Evolutionary conservation across 1,140 invertebrate genomes (phyloP).

Genomic region (Ridgeia piscesae): DNA sequence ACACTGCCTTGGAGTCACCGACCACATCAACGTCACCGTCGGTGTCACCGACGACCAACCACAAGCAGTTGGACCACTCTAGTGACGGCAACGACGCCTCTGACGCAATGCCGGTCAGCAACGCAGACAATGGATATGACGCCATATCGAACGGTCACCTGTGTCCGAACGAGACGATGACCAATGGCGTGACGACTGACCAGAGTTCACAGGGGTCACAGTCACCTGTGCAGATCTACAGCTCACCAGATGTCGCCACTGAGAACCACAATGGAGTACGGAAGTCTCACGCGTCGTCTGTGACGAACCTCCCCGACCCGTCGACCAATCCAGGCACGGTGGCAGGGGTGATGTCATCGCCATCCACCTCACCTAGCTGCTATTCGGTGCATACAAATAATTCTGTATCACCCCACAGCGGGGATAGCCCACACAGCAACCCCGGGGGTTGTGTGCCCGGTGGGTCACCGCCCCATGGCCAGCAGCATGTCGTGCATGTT

Average conservation of each 20-base stretch:
- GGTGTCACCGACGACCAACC: neutral
- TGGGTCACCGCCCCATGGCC: neutral
- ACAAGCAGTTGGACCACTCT: neutral
- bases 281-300: neutral
- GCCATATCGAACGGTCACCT: neutral
- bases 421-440: neutral
- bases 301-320: neutral
- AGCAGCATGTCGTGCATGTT: conserved; percentile 68
- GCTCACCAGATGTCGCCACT: neutral
- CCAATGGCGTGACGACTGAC: neutral
- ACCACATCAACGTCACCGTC: neutral
- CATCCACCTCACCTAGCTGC: neutral
- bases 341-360: neutral
- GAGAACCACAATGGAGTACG: neutral
- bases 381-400: neutral
- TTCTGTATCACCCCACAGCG: neutral
- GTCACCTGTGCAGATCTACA: neutral
- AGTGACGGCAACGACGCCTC: neutral
- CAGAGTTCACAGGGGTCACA: conserved; percentile 3
- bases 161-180: neutral
- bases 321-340: neutral
- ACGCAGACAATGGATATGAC: neutral
- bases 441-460: neutral
- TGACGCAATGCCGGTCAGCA: neutral
- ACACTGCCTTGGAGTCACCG: neutral